Evolutionary conservation across 2,888 invertebrate genomes (phyloP).

Genomic region (Spilarctia lutea): DNA sequence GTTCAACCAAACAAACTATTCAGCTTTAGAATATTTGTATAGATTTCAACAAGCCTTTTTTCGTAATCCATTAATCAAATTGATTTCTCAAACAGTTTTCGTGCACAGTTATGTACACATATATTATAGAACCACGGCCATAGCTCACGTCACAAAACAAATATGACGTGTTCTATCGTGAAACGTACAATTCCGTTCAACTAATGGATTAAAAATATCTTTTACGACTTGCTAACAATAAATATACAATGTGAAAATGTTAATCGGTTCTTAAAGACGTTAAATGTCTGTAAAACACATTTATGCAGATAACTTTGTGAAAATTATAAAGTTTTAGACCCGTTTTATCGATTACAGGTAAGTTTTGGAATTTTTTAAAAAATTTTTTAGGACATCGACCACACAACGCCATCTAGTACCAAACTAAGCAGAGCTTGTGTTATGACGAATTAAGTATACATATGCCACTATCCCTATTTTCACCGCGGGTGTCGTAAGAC

Average conservation of each 20-base stretch:
- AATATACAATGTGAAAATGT: conserved; percentile 29
- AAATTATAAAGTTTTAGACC: no score
- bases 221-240: conserved; percentile 24
- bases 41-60: background rate
- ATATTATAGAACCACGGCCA: conserved; percentile 10
- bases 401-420: no score
- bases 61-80: conserved; percentile 1
- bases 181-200: conserved; percentile 10
- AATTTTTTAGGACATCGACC: no score
- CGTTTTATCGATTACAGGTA: no score
- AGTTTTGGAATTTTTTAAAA: no score
- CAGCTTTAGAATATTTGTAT: background rate
- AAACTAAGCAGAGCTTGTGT: no score
- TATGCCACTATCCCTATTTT: no score
- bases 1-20: no score
- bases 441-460: no score
- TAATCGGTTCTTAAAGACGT: conserved; percentile 25
- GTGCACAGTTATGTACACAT: background rate
- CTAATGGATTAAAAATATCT: conserved; percentile 24
- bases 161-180: conserved; percentile 6
- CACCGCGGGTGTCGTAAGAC: no score
- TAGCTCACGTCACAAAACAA: conserved; percentile 1
- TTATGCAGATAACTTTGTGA: no score
- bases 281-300: background rate
- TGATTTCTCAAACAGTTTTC: conserved; percentile 5